phyloP scores from a whole-genome alignment of 2,797 vertebrate species.

The Gymnopithys bicolor region DNA sequence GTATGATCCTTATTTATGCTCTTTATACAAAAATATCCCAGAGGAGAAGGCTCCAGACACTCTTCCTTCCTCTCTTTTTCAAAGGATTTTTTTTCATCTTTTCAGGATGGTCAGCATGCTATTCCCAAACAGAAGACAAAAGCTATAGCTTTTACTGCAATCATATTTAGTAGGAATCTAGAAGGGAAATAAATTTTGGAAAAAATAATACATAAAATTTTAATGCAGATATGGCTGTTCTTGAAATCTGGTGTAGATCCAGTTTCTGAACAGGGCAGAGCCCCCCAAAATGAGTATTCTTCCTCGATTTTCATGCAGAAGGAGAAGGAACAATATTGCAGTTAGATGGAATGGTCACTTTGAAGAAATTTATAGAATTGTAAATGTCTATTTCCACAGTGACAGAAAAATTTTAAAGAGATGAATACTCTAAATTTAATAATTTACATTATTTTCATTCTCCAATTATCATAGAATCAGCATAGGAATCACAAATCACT shows the following conservation, averaged over 20 bases:
- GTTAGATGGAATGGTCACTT: not conserved
- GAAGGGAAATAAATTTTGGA: not conserved
- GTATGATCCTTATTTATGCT: conserved; percentile 16
- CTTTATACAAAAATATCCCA: conserved; percentile 53
- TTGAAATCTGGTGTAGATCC: not conserved
- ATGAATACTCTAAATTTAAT: not conserved
- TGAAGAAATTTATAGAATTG: not conserved
- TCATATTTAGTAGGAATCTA: not conserved
- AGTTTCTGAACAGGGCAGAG: not conserved
- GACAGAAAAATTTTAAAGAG: not conserved
- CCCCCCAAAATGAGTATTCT: not conserved
- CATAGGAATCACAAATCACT: not conserved
- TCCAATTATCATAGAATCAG: not conserved
- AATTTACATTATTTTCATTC: not conserved
- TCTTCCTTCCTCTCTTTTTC: conserved; percentile 65
- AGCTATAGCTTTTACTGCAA: not conserved
- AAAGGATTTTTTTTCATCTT: conserved; percentile 51
- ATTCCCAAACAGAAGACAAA: conserved; percentile 14
- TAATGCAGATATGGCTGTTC: not conserved
- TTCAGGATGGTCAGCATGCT: not conserved
- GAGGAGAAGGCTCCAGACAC: conserved; percentile 52
- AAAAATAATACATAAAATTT: not conserved
- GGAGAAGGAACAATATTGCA: not conserved
- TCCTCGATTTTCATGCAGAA: not conserved
- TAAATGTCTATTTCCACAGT: not conserved